Conservation (phyloP, 2,113 vertebrate genomes). For the Thermophis baileyi region DNA sequence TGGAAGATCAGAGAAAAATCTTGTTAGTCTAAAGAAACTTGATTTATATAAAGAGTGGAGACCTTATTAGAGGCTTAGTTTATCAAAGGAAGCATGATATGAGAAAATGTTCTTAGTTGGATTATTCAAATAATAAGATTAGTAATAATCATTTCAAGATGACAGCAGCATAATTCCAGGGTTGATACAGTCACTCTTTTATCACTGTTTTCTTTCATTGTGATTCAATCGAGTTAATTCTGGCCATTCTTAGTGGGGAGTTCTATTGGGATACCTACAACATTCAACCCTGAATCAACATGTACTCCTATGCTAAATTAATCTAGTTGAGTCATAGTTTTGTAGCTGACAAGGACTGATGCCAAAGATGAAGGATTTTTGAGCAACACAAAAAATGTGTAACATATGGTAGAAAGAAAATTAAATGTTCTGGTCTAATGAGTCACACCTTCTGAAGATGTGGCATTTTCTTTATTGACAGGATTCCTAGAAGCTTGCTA, state of each 20-base stretch:
- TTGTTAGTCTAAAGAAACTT: not conserved
- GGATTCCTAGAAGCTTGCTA: not conserved
- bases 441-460: not conserved
- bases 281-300: constrained; percentile 6
- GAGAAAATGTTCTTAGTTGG: not conserved
- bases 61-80: not conserved
- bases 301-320: not conserved
- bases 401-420: not conserved
- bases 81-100: not conserved
- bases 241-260: not conserved
- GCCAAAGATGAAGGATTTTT: constrained; percentile 4
- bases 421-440: not conserved
- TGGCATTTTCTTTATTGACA: not conserved
- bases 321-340: constrained; percentile 12
- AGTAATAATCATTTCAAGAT: not conserved
- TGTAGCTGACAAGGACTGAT: not conserved
- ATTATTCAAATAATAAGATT: not conserved
- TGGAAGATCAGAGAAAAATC: not conserved
- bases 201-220: not conserved
- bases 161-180: not conserved
- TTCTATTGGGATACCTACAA: not conserved
- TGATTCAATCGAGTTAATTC: not conserved
- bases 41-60: not conserved
- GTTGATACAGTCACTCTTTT: not conserved
- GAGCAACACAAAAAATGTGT: not conserved